A percentile compares a stretch with the other conserved stretches of the same genome.
These are phyloP conservation scores for Pseudococcus jackbeardsleyi DNA, from an alignment of 2,888 invertebrate species.

Conservation along the genomic window DNA sequence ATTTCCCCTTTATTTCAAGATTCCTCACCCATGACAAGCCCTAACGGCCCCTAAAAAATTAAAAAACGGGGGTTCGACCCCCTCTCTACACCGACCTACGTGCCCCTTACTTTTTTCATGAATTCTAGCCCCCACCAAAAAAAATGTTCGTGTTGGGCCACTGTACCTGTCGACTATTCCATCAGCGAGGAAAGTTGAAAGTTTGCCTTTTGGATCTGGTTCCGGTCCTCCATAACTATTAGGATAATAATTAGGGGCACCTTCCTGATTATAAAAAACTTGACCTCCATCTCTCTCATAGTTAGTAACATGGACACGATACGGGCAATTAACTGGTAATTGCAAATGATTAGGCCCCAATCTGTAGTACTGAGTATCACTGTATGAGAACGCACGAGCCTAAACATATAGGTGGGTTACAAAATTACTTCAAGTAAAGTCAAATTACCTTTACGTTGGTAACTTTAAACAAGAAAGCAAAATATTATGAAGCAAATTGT, in stretches of 20 bases:
- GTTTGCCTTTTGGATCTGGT: slow-evolving; percentile 77
- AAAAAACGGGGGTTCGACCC: too few relatives aligned
- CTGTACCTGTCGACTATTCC: slow-evolving; percentile 77
- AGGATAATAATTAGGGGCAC: slow-evolving; percentile 95
- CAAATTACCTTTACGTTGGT: too few relatives aligned
- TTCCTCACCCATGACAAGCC: too few relatives aligned
- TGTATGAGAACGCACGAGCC: slow-evolving; percentile 88
- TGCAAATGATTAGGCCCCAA: slow-evolving; percentile 93
- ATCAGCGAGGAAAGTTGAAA: slow-evolving; percentile 74
- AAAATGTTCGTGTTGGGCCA: too few relatives aligned
- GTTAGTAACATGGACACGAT: slow-evolving; percentile 74
- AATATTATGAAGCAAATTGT: too few relatives aligned
- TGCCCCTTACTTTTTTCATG: too few relatives aligned
- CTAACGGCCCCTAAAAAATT: too few relatives aligned
- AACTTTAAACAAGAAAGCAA: too few relatives aligned
- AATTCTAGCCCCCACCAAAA: too few relatives aligned
- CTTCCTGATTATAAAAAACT: slow-evolving; percentile 84
- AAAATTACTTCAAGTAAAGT: too few relatives aligned
- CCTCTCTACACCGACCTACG: too few relatives aligned
- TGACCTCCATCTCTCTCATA: slow-evolving; percentile 93
- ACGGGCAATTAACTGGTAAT: slow-evolving; percentile 96
- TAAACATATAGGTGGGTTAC: slow-evolving; percentile 70
- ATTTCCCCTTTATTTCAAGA: too few relatives aligned
- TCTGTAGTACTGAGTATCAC: slow-evolving; percentile 92
- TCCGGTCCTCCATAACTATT: slow-evolving; percentile 94